Evolutionary conservation across 1,140 invertebrate genomes (phyloP), one percentile per base, ranked within the genome.

Genomic region (Zeugodacus cucurbitae): DNA sequence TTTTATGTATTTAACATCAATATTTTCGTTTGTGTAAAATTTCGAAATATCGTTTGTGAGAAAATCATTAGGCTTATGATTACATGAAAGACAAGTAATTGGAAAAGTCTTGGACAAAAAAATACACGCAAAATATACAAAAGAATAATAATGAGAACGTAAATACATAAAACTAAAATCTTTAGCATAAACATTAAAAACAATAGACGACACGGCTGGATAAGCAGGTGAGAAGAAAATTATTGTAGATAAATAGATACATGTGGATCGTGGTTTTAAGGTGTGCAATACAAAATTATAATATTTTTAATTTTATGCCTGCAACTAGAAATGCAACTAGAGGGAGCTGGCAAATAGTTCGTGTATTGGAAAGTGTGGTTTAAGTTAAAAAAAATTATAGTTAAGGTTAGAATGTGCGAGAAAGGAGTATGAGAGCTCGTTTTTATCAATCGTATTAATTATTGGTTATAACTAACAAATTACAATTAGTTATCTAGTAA

Each of bases 71-170:
- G 20, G 41, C 74, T 82, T 82, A 82, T 82, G 48, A 82, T 26
- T 82, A 82, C 74, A 82, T 82, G 44, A 48, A 82, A 54, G 20
- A 82, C 67, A 82, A 82, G 74, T 82, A 82, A 82, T 82, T 82
- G 48, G 48, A 82, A 82, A 37, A 26, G 8, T 74, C 8, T 82
- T 82, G 10, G 22, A 17, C 10, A 70, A 82, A 82, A 48, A 82
- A 82, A 22, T 37, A 82, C 37, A 26, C 74, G 22, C 41, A 44
- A 82, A 82, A 48, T 82, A 48, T 48, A 48, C 41, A 78, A 78
- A 78, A 78, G 11, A 32, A n/a, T 37, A 41, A 37, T 74, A 37
- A 41, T 14, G 67, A 37, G 34, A 41, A 37, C 67, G 34, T 41
- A 74, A 37, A 74, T 34, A 37, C 34, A 74, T 74, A 41, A 74